These are phyloP conservation scores for Bubo bubo DNA, from an alignment of 2,113 vertebrate species.

Conservation along the genomic window DNA sequence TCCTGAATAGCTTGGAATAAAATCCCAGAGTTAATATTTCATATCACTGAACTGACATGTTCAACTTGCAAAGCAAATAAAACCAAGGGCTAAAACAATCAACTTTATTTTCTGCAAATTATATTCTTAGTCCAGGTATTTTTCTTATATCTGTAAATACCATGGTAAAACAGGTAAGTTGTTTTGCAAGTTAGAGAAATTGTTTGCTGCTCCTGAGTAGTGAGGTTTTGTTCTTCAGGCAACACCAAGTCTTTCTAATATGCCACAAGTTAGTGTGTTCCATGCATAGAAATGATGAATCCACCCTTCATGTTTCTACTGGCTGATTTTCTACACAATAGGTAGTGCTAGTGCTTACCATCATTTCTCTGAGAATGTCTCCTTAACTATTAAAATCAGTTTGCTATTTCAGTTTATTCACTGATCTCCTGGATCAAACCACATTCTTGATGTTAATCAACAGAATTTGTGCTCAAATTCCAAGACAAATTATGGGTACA, in stretches of 20 bases:
- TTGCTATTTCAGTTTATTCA: neutral
- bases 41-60: neutral
- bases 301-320: neutral
- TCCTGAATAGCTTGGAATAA: neutral
- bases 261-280: neutral
- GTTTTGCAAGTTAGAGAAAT: neutral
- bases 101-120: neutral
- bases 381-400: neutral
- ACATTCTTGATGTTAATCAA: neutral
- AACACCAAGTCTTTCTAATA: neutral
- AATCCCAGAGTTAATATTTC: neutral
- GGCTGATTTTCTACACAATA: neutral
- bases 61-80: neutral
- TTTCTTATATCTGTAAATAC: neutral
- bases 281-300: neutral
- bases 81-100: neutral
- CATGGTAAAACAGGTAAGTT: neutral
- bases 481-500: fast-evolving
- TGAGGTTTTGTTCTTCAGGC: neutral
- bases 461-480: neutral
- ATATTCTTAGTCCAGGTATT: neutral
- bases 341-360: neutral
- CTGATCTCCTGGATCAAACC: neutral
- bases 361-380: neutral
- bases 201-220: neutral